Evolutionary conservation across 2,797 vertebrate species (phyloP), one percentile per base, ranked within the genome.

Genomic region (Pseudochirops cupreus): DNA sequence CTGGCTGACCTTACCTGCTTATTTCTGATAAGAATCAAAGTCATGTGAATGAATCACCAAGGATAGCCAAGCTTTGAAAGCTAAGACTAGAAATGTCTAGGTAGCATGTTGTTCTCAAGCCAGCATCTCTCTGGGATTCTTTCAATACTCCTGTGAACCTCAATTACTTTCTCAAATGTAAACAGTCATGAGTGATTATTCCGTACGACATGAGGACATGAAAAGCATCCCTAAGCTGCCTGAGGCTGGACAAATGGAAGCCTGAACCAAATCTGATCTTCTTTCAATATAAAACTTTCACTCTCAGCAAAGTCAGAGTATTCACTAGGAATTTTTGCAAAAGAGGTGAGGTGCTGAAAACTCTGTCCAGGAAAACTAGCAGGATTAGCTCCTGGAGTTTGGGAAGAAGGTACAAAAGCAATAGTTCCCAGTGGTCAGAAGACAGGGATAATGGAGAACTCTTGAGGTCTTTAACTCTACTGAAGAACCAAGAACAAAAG

Each of bases 161-260:
- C 95, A 98, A 97, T 95, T 95, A 95, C 93, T 97, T 97, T 95
- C 96, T 97, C 97, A 96, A 96, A 91, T 96, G 94, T 58, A 96
- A 95, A 91, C 95, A 98, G 93, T 56, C 74, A 57, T 82, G 91
- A 90, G 67, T 95, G 94, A 94, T 94, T 90, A 92, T 96, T 94
- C 95, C 95, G 95, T 97, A 94, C 50, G 94, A 91, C 2, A 28
- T 58, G 16, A 92, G 97, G 97, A 97, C 96, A 94, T 0, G 1
- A 90, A 96, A 97, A 96, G 95, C 96, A 94, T 95, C 58, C 33
- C 94, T 92, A 91, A 28, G 91, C 33, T 52, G 94, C 52, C 55
- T 67, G 50, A 21, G 92, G 89, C 94, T 57, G 93, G 39, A 96
- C 53, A 92, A 93, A 95, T 95, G 57, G 90, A 94, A 91, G 57